Conservation (phyloP, 2,888 invertebrate species). For the Hololepta plana region DNA sequence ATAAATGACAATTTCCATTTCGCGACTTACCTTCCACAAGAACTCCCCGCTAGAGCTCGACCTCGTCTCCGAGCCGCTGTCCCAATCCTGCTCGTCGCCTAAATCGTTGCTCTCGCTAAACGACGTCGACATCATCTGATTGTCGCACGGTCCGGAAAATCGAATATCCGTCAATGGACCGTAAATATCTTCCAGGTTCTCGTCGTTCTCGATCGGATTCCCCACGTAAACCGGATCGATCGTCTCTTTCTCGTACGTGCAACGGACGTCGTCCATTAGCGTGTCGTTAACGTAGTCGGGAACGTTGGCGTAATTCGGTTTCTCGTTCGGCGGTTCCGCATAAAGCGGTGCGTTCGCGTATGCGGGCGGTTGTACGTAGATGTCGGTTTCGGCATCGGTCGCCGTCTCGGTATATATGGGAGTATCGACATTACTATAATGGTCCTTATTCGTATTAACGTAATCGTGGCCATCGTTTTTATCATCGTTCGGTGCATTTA, state of each 20-base stretch:
- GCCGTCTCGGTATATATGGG: slow-evolving; percentile 5
- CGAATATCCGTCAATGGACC: slow-evolving; percentile 25
- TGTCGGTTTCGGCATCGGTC: no score
- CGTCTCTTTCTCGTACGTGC: slow-evolving; percentile 1
- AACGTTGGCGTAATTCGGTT: no score
- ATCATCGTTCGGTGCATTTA: slow-evolving; percentile 23
- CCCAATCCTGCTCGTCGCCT: slow-evolving; percentile 45
- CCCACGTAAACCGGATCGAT: slow-evolving; percentile 7
- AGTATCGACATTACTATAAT: slow-evolving; percentile 5
- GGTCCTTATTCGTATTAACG: slow-evolving; percentile 27
- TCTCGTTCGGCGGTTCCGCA: no score
- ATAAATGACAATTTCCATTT: no score
- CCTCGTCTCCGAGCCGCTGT: slow-evolving; percentile 48
- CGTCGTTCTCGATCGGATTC: slow-evolving; percentile 7
- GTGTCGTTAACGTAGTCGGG: slow-evolving; percentile 1
- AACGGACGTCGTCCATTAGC: background rate
- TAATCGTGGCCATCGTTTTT: slow-evolving; percentile 30
- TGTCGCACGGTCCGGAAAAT: slow-evolving; percentile 24
- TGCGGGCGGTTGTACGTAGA: no score
- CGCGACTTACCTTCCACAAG: slow-evolving; percentile 56
- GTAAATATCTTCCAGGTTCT: slow-evolving; percentile 15
- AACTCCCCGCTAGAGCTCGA: slow-evolving; percentile 63
- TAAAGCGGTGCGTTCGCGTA: no score
- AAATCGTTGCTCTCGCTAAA: slow-evolving; percentile 32
- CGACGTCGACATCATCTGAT: slow-evolving; percentile 28